phyloP scores from a whole-genome alignment of 2,113 vertebrate genomes.

The Helogale parvula region DNA sequence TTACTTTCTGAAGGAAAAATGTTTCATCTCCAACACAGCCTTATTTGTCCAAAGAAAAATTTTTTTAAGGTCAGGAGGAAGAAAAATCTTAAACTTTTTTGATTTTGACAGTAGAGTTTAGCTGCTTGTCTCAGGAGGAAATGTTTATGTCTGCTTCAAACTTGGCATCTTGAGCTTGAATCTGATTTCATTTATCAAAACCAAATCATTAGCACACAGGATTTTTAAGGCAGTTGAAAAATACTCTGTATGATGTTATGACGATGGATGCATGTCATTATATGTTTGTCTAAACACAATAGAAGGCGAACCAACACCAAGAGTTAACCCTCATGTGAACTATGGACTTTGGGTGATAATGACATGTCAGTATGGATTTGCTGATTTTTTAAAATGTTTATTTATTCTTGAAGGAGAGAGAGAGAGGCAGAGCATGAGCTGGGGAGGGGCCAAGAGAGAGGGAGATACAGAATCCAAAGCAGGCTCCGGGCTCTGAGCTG shows the following conservation, averaged over 20 bases:
- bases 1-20: constrained; percentile 29
- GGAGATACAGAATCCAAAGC: no score
- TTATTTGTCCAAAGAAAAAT: not conserved
- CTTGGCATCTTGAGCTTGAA: constrained; percentile 1
- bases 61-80: not conserved
- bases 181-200: constrained; percentile 38
- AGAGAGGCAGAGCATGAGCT: no score
- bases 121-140: constrained; percentile 22
- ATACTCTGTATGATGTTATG: not conserved
- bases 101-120: constrained; percentile 50
- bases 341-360: not conserved
- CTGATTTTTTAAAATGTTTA: not conserved
- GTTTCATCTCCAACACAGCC: not conserved
- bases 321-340: not conserved
- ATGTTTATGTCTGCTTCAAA: constrained; percentile 31
- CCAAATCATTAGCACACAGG: not conserved
- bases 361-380: not conserved
- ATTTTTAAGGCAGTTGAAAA: not conserved
- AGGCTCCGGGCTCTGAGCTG: no score
- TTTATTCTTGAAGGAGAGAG: no score
- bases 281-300: not conserved
- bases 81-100: not conserved
- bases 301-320: no score
- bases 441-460: no score
- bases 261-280: not conserved